Evolutionary conservation across 2,797 vertebrate genomes (phyloP).

Genomic region (Amblyopsis hoosieri): DNA sequence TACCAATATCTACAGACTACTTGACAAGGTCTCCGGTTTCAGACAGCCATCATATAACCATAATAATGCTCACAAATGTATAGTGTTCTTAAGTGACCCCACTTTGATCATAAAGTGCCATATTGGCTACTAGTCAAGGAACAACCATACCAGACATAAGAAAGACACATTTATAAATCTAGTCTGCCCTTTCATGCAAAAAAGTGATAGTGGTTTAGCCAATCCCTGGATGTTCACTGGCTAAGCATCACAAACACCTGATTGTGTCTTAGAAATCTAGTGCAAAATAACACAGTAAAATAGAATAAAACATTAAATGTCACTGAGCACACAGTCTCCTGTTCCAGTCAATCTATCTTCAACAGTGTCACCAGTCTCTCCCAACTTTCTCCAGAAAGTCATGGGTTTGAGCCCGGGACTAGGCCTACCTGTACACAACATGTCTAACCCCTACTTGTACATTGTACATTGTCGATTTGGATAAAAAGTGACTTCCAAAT

Average conservation of each 20-base stretch:
- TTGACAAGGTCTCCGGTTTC: constrained; percentile 66
- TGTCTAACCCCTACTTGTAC: neutral
- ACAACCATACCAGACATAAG: constrained; percentile 34
- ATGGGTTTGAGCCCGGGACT: too few species aligned
- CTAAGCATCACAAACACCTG: constrained; percentile 66
- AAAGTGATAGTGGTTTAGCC: constrained; percentile 58
- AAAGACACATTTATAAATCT: constrained; percentile 31
- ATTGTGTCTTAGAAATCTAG: constrained; percentile 77
- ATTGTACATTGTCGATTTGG: too few species aligned
- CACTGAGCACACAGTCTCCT: constrained; percentile 21
- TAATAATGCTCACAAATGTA: constrained; percentile 25
- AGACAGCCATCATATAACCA: constrained; percentile 63
- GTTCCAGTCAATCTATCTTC: too few species aligned
- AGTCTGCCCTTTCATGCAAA: constrained; percentile 68
- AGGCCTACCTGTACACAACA: neutral
- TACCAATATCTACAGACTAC: constrained; percentile 36
- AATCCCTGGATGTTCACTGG: constrained; percentile 55
- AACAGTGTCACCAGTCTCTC: too few species aligned
- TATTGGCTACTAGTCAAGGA: constrained; percentile 45
- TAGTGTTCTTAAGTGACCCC: constrained; percentile 46
- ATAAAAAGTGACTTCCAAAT: constrained; percentile 27
- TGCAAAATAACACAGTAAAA: constrained; percentile 72
- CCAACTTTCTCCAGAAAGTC: too few species aligned
- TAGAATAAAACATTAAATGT: constrained; percentile 49
- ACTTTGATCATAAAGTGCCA: constrained; percentile 71